A percentile compares a stretch with the other conserved stretches of the same genome.
Conservation (phyloP, 92 coral and sea anemone species). For the Diadumene lineata region DNA sequence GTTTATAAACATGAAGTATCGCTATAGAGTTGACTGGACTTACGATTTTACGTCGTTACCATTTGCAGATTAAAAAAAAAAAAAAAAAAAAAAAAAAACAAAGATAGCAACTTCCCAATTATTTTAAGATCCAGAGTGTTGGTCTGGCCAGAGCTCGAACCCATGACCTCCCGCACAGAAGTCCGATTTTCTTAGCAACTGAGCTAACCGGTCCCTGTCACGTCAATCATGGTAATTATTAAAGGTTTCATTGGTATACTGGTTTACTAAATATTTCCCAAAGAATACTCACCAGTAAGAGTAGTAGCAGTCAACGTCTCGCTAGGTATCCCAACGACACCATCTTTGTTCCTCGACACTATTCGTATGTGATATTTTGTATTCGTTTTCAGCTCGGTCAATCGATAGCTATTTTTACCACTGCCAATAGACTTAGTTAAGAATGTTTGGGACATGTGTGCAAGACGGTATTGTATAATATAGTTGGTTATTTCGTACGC, state of each 20-base stretch:
- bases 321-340: slow-evolving; percentile 10
- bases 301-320: neutral
- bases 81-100: too few relatives aligned
- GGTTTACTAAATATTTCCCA: too few relatives aligned
- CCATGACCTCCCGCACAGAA: too few relatives aligned
- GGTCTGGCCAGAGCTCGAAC: too few relatives aligned
- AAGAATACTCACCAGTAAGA: slow-evolving; percentile 13
- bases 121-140: too few relatives aligned
- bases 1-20: too few relatives aligned
- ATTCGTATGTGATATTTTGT: slow-evolving; percentile 16
- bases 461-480: slow-evolving; percentile 3
- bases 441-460: neutral
- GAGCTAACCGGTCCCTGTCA: neutral
- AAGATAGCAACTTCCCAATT: too few relatives aligned
- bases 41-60: too few relatives aligned
- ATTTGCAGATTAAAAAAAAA: neutral
- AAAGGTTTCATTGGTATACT: too few relatives aligned
- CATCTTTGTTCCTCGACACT: neutral
- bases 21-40: too few relatives aligned
- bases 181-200: neutral
- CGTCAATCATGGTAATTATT: too few relatives aligned
- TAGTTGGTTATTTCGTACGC: slow-evolving; percentile 11
- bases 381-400: neutral
- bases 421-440: neutral
- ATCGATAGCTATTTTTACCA: neutral